Percentiles rank a stretch among this genome's conserved stretches.
Evolutionary conservation across 2,113 vertebrate species (phyloP).

Genomic region (Oxyura jamaicensis): DNA sequence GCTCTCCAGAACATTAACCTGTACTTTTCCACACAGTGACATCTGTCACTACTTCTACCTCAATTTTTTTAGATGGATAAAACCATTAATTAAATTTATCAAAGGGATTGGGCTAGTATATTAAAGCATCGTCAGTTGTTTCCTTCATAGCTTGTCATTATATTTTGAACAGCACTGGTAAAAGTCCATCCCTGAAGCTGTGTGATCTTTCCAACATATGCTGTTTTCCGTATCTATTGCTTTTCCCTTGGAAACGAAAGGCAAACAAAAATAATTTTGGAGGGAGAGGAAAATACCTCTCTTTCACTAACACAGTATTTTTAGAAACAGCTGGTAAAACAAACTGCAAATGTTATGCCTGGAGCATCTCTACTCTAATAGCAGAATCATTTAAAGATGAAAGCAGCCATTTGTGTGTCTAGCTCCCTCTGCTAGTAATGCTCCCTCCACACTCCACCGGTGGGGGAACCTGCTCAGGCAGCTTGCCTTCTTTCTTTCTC

Average conservation of each 20-base stretch:
- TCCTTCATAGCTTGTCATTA: slow-evolving; percentile 24
- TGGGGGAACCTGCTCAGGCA: not conserved
- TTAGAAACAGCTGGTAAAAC: slow-evolving; percentile 76
- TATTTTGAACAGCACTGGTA: slow-evolving; percentile 18
- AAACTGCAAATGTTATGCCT: slow-evolving; percentile 68
- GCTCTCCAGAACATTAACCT: slow-evolving; percentile 50
- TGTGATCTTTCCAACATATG: slow-evolving; percentile 61
- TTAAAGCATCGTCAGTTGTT: slow-evolving; percentile 31
- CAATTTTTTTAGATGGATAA: slow-evolving; percentile 42
- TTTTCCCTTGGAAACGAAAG: slow-evolving; percentile 32
- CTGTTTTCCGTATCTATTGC: slow-evolving; percentile 59
- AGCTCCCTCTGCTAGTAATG: not conserved
- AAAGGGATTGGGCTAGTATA: slow-evolving; percentile 2
- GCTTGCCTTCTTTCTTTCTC: not conserved
- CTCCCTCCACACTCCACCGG: not conserved
- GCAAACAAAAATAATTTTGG: slow-evolving; percentile 49
- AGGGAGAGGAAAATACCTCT: slow-evolving; percentile 16
- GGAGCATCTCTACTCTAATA: slow-evolving; percentile 59
- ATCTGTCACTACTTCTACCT: slow-evolving; percentile 54
- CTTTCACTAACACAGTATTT: slow-evolving; percentile 41
- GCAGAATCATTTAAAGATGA: slow-evolving; percentile 61
- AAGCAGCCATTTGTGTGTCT: slow-evolving; percentile 25
- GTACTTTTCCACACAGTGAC: slow-evolving; percentile 43
- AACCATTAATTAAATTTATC: slow-evolving; percentile 63
- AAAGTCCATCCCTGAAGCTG: slow-evolving; percentile 45